Conservation (phyloP, 2,888 invertebrate species). For the Pseudococcus viburni region DNA sequence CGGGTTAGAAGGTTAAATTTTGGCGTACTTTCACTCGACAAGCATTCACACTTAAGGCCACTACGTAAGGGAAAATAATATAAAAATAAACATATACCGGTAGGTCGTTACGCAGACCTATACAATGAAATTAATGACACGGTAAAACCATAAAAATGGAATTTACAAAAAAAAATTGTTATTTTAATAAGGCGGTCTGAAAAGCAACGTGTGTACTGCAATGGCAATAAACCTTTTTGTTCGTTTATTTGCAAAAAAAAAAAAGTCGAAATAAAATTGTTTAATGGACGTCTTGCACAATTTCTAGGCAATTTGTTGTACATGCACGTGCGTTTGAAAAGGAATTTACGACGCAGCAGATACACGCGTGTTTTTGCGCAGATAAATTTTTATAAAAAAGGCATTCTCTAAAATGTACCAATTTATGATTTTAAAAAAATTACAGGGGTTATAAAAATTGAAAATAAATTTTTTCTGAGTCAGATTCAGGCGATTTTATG, state of each 20-base stretch:
- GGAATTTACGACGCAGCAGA: neutral
- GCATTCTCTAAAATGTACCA: too few relatives aligned
- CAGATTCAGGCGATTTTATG: too few relatives aligned
- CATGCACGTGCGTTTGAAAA: neutral
- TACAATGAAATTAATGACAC: conserved; percentile 28
- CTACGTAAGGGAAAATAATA: neutral
- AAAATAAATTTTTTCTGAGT: too few relatives aligned
- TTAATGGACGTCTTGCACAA: neutral
- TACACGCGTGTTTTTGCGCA: neutral
- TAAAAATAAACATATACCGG: conserved; percentile 19
- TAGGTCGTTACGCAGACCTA: conserved; percentile 12
- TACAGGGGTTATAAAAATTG: too few relatives aligned
- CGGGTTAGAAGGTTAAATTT: conserved; percentile 56
- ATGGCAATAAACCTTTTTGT: neutral
- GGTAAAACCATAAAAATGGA: conserved; percentile 15
- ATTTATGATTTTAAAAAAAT: too few relatives aligned
- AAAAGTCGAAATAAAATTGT: neutral
- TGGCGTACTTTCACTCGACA: conserved; percentile 39
- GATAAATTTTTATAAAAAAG: too few relatives aligned
- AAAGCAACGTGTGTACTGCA: neutral
- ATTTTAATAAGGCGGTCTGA: neutral
- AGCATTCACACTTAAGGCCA: conserved; percentile 41
- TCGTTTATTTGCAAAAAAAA: neutral
- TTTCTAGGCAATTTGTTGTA: conserved; percentile 5
- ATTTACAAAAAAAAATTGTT: conserved; percentile 35